Base-by-base conservation (phyloP, 2,113 vertebrate genomes). In the Gallinago undulata region DNA sequence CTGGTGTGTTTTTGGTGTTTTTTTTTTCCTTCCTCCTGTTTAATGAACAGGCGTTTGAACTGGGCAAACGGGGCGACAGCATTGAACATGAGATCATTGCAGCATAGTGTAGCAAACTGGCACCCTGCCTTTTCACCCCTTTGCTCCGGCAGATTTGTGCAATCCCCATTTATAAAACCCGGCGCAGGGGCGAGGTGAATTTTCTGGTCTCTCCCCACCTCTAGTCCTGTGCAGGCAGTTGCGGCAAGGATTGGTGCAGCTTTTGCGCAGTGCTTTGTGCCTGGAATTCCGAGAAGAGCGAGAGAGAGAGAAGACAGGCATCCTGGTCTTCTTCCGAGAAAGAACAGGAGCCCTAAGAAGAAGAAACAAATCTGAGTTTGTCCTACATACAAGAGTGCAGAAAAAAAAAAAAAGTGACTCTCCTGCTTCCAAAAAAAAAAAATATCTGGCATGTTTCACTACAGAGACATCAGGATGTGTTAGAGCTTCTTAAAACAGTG, bases 21-120 rank as follows among this genome's bases (percentile, higher is more conserved):
- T 57, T 50, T 79, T 39, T n/a, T n/a, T 51, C 11, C 48, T 35
- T 75, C 76, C 84, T 96, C 56, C 67, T 96, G 88, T 96, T 94
- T 97, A 97, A 96, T 89, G 96, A 98, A 96, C 97, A 98, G 95
- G 97, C 97, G 0, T 98, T 97, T 97, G 96, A 98, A 97, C 97
- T 96, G 96, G 97, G 95, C 98, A 98, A 97, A 96, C 53, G 74
- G 96, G 96, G 96, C 87, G 87, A 92, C 97, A 97, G 96, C 97
- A 85, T 43, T 95, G 97, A 96, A 90, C 93, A 94, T 98, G 98
- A 98, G 98, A 97, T 98, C 98, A 98, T 98, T 98, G 97, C 97
- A 97, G 98, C 98, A 93, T 95, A 98, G 97, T 97, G 98, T 97
- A 98, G 98, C 98, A 98, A 98, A 96, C 98, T 99, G 98, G 98